Conservation (phyloP, 2,797 vertebrate genomes). For the Mus spretus region DNA sequence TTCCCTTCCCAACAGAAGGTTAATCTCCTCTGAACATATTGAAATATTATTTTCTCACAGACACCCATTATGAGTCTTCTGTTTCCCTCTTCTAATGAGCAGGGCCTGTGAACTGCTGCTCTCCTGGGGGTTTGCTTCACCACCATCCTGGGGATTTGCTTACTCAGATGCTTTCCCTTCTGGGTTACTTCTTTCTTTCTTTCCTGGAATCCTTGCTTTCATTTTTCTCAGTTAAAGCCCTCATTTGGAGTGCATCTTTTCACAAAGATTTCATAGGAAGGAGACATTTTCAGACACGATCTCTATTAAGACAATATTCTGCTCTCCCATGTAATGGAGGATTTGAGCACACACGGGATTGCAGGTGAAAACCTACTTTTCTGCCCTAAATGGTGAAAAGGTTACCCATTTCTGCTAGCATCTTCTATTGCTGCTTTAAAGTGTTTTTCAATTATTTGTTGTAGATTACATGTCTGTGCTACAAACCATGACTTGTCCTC, state of each 20-base stretch:
- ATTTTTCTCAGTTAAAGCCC: not conserved
- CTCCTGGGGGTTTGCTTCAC: not conserved
- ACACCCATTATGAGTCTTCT: slow-evolving; percentile 10
- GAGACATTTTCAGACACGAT: not conserved
- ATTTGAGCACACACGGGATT: not conserved
- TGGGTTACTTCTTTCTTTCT: slow-evolving; percentile 16
- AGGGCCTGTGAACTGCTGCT: not conserved
- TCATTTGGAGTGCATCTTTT: not conserved
- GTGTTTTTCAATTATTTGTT: not conserved
- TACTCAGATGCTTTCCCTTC: not conserved
- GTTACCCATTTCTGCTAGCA: not conserved
- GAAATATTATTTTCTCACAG: slow-evolving; percentile 8
- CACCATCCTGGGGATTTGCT: slow-evolving; percentile 10
- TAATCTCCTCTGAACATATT: slow-evolving; percentile 25
- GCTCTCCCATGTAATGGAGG: not conserved
- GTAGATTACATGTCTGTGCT: not conserved
- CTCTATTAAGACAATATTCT: slow-evolving; percentile 12
- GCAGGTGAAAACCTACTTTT: not conserved
- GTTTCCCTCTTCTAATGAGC: not conserved
- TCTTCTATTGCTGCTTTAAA: not conserved
- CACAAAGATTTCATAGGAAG: not conserved
- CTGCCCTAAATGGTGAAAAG: not conserved
- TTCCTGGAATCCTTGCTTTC: slow-evolving; percentile 8
- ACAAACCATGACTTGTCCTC: not conserved
- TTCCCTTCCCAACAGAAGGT: not conserved